phyloP scores from a whole-genome alignment of 2,797 vertebrate genomes.

The Molossus alvarezi region DNA sequence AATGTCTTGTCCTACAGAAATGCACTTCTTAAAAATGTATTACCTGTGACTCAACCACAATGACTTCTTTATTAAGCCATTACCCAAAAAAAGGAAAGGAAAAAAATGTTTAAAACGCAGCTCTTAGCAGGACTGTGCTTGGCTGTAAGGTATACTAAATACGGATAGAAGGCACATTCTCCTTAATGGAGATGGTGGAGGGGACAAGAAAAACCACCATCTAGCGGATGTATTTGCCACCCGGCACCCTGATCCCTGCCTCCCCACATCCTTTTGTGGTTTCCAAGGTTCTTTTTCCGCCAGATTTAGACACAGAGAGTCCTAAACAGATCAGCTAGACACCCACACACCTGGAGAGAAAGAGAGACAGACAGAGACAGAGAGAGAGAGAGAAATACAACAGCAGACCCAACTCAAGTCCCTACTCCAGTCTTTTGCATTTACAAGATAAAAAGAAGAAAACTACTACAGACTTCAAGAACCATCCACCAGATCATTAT shows the following conservation, averaged over 20 bases:
- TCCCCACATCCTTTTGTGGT: background rate
- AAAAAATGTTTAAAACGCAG: background rate
- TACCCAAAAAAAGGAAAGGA: background rate
- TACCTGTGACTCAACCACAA: constrained; percentile 52
- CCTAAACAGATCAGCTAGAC: constrained; percentile 17
- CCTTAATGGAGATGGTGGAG: background rate
- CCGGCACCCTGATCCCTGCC: background rate
- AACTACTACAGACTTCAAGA: background rate
- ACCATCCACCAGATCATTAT: background rate
- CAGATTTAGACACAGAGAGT: constrained; percentile 27
- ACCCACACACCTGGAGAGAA: background rate
- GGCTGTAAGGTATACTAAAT: background rate
- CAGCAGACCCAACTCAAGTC: background rate
- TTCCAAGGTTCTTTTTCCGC: background rate
- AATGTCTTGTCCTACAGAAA: constrained; percentile 37
- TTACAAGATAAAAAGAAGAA: background rate
- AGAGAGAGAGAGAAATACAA: background rate
- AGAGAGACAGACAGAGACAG: background rate
- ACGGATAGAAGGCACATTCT: background rate
- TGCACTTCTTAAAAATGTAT: constrained; percentile 15
- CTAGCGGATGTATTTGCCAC: background rate
- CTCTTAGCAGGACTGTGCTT: background rate
- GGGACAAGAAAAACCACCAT: background rate
- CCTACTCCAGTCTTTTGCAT: too few relatives aligned
- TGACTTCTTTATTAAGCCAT: constrained; percentile 46